These are phyloP conservation scores for Cynodonichthys magdalenae DNA, from an alignment of 2,797 vertebrate species.

Conservation along the genomic window DNA sequence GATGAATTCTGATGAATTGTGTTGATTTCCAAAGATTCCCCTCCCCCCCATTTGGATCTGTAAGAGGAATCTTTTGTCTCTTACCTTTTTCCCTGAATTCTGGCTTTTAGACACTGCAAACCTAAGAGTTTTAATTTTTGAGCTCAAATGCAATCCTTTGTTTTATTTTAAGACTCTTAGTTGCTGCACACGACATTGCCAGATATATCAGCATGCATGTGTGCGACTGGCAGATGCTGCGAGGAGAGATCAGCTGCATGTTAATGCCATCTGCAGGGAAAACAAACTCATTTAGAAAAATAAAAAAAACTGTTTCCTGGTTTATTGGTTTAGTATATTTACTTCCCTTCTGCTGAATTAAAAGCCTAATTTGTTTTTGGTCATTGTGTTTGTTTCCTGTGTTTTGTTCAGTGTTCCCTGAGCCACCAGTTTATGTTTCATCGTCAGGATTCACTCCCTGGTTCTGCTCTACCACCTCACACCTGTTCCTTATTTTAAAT, in stretches of 20 bases:
- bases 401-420: no score
- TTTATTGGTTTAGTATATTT: conserved; percentile 42
- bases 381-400: no score
- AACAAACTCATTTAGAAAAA: conserved; percentile 2
- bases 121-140: conserved; percentile 3
- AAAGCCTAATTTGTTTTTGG: conserved; percentile 28
- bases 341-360: conserved; percentile 26
- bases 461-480: no score
- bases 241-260: conserved; percentile 37
- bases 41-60: no score
- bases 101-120: conserved; percentile 14
- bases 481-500: no score
- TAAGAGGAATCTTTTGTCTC: conserved; percentile 21
- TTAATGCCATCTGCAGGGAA: conserved; percentile 23
- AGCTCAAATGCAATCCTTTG: conserved; percentile 26
- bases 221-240: conserved; percentile 37
- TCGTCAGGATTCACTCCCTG: no score
- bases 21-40: no score
- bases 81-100: conserved; percentile 2
- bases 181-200: conserved; percentile 11
- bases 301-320: conserved; percentile 35
- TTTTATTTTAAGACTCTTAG: conserved; percentile 45
- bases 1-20: no score
- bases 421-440: no score
- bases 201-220: conserved; percentile 25